Conservation (phyloP, 1,140 invertebrate species). For the Gryllus bimaculatus region DNA sequence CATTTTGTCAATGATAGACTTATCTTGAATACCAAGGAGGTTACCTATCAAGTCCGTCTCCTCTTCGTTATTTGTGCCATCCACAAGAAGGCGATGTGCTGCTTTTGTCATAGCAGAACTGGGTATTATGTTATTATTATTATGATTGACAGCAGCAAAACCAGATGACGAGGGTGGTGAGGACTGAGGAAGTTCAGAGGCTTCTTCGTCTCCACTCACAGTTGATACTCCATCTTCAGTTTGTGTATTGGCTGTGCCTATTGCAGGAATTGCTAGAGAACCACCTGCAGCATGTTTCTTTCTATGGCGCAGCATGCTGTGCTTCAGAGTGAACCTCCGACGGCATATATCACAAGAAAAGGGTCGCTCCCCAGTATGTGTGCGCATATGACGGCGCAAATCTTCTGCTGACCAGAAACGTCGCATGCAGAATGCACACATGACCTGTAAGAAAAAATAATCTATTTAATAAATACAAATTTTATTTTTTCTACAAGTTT, state of each 20-base stretch:
- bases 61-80: constrained; percentile 10
- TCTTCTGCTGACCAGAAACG: constrained; percentile 92
- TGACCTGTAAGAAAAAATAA: constrained; percentile 47
- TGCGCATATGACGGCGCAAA: constrained; percentile 81
- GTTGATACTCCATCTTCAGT: constrained; percentile 27
- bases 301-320: constrained; percentile 83
- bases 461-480: not conserved
- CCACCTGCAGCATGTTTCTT: constrained; percentile 57
- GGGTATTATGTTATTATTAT: constrained; percentile 24
- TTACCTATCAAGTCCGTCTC: constrained; percentile 70
- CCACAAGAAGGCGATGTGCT: not conserved
- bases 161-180: not conserved
- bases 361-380: constrained; percentile 71
- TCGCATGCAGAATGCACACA: constrained; percentile 83
- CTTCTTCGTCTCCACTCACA: constrained; percentile 38
- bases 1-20: constrained; percentile 77
- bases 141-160: constrained; percentile 17
- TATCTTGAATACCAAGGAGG: constrained; percentile 75
- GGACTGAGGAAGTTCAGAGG: constrained; percentile 25
- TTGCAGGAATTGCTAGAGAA: constrained; percentile 21
- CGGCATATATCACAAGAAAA: constrained; percentile 74
- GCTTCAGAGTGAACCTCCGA: constrained; percentile 80
- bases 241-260: constrained; percentile 33
- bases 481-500: too few species aligned
- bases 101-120: not conserved